phyloP scores from a whole-genome alignment of 2,113 vertebrate species.

The Propithecus coquereli region DNA sequence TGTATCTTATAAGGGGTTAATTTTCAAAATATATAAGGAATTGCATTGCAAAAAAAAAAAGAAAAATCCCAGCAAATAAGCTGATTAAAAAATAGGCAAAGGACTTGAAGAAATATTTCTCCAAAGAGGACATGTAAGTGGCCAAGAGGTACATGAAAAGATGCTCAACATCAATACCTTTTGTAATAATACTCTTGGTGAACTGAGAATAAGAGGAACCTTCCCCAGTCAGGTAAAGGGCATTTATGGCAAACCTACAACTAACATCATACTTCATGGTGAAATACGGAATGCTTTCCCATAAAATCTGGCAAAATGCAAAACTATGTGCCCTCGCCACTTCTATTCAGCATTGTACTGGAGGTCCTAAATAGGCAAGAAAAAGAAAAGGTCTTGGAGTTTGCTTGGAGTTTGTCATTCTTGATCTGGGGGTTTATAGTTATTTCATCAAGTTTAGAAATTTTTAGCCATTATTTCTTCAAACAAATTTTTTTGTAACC shows the following conservation, averaged over 20 bases:
- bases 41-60: background rate
- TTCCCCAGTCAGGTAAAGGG: background rate
- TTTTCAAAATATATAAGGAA: background rate
- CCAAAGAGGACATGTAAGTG: background rate
- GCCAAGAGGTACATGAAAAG: background rate
- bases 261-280: background rate
- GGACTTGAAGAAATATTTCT: background rate
- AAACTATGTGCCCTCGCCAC: background rate
- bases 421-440: background rate
- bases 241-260: background rate
- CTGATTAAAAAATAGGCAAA: background rate
- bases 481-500: background rate
- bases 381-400: background rate
- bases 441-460: background rate
- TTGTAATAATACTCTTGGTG: background rate
- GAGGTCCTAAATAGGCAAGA: background rate
- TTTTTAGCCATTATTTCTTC: background rate
- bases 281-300: background rate
- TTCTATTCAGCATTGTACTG: background rate
- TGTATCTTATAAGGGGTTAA: background rate
- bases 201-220: background rate
- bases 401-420: background rate
- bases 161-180: background rate
- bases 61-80: background rate
- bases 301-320: background rate